Percentiles rank a stretch among this genome's conserved stretches.
Evolutionary conservation across 2,888 invertebrate genomes (phyloP).

Genomic region (Cerceris rybyensis): DNA sequence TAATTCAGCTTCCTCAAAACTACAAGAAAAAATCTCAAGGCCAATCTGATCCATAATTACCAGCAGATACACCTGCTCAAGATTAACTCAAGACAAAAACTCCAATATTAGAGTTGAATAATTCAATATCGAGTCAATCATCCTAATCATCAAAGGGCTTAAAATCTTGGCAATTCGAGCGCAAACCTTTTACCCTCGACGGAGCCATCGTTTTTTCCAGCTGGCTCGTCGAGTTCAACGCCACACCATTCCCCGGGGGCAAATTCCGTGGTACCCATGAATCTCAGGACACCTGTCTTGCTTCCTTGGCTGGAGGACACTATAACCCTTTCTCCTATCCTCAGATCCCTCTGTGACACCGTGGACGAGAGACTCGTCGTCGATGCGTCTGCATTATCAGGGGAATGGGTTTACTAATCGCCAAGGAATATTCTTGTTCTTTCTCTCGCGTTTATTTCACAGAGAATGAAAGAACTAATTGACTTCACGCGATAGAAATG

Average conservation of each 20-base stretch:
- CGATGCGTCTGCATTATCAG: conserved; percentile 81
- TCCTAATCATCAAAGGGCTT: not conserved
- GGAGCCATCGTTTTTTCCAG: conserved; percentile 98
- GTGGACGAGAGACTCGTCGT: conserved; percentile 82
- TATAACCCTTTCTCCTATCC: conserved; percentile 95
- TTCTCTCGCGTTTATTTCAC: no score
- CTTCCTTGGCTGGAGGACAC: conserved; percentile 93
- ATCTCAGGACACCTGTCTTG: conserved; percentile 93
- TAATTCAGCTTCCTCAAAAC: no score
- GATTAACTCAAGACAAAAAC: no score
- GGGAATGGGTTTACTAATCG: conserved; percentile 9
- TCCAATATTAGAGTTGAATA: no score
- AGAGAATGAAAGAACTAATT: no score
- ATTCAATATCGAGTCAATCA: not conserved
- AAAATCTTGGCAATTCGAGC: conserved; percentile 12
- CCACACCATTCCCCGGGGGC: conserved; percentile 98
- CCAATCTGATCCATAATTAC: no score
- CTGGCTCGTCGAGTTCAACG: conserved; percentile 95
- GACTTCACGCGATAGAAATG: no score
- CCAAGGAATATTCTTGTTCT: not conserved
- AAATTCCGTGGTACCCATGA: conserved; percentile 94
- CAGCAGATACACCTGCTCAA: no score
- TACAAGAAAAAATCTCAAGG: no score
- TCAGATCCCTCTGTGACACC: conserved; percentile 84
- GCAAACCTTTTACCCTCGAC: conserved; percentile 94